Evolutionary conservation across 2,888 invertebrate species (phyloP).

Genomic region (Thymelicus sylvestris): DNA sequence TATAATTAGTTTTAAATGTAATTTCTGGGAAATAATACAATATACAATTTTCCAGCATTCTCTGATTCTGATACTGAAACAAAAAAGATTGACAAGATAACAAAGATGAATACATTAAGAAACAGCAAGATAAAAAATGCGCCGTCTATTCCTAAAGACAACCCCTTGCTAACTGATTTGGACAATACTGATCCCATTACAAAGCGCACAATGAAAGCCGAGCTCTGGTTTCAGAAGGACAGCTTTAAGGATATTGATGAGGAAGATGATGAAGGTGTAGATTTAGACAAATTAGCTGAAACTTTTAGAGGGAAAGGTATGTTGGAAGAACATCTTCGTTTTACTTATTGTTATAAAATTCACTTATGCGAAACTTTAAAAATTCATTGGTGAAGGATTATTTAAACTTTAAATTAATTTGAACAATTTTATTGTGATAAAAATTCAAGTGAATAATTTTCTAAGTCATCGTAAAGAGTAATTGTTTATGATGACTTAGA

Average conservation of each 20-base stretch:
- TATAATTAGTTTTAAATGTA: too few relatives aligned
- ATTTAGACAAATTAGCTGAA: conserved; percentile 91
- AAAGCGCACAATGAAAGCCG: conserved; percentile 90
- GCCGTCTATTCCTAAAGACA: conserved; percentile 68
- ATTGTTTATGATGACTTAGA: too few relatives aligned
- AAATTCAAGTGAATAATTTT: too few relatives aligned
- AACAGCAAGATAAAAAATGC: conserved; percentile 64
- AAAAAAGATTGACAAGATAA: conserved; percentile 69
- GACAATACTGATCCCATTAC: conserved; percentile 90
- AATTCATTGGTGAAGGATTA: too few relatives aligned
- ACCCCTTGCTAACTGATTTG: conserved; percentile 92
- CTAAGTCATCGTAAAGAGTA: too few relatives aligned
- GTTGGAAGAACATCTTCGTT: not conserved
- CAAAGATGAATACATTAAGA: conserved; percentile 69
- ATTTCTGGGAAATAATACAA: too few relatives aligned
- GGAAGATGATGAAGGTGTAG: conserved; percentile 94
- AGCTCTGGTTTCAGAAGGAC: conserved; percentile 95
- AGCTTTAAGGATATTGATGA: conserved; percentile 91
- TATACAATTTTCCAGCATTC: conserved; percentile 75
- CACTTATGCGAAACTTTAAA: too few relatives aligned
- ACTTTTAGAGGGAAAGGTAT: conserved; percentile 89
- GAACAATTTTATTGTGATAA: too few relatives aligned
- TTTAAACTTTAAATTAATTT: too few relatives aligned
- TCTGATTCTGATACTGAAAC: conserved; percentile 86
- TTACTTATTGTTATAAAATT: too few relatives aligned